These are phyloP conservation scores for Pogonophryne albipinna DNA, from an alignment of 2,797 vertebrate genomes.

Conservation along the genomic window DNA sequence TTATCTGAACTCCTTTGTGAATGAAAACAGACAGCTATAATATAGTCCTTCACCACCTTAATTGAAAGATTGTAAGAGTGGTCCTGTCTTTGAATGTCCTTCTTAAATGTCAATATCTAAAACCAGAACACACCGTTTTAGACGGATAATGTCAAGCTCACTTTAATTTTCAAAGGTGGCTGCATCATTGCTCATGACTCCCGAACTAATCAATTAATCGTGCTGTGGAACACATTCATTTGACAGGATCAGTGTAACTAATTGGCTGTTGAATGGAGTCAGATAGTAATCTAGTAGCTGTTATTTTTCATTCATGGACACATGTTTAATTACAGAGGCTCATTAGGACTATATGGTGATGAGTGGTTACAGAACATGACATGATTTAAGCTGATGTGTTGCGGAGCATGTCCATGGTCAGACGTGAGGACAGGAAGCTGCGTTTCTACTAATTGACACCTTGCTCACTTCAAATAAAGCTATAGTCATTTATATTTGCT, in stretches of 20 bases:
- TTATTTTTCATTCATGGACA: slow-evolving; percentile 55
- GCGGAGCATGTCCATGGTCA: slow-evolving; percentile 18
- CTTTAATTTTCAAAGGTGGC: slow-evolving; percentile 55
- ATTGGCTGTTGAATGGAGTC: slow-evolving; percentile 52
- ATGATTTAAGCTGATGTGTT: slow-evolving; percentile 34
- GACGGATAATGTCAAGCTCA: slow-evolving; percentile 63
- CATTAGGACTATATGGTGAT: slow-evolving; percentile 48
- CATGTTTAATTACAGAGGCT: slow-evolving; percentile 58
- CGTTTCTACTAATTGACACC: not conserved
- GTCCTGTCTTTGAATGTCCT: slow-evolving; percentile 50
- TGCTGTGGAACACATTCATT: slow-evolving; percentile 28
- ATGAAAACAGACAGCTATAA: slow-evolving; percentile 76
- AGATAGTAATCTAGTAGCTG: slow-evolving; percentile 46
- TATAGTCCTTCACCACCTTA: slow-evolving; percentile 62
- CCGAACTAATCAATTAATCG: slow-evolving; percentile 38
- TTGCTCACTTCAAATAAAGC: not conserved
- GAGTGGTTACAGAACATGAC: slow-evolving; percentile 28
- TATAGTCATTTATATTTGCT: not conserved
- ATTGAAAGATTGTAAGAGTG: slow-evolving; percentile 81
- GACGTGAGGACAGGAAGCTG: not conserved
- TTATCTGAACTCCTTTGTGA: slow-evolving; percentile 77
- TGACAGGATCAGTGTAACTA: slow-evolving; percentile 51
- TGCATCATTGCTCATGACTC: slow-evolving; percentile 34
- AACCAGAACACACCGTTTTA: slow-evolving; percentile 49
- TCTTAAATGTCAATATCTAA: slow-evolving; percentile 79